Conservation (phyloP, 2,888 invertebrate genomes). For the Chaetoderma sp. region DNA sequence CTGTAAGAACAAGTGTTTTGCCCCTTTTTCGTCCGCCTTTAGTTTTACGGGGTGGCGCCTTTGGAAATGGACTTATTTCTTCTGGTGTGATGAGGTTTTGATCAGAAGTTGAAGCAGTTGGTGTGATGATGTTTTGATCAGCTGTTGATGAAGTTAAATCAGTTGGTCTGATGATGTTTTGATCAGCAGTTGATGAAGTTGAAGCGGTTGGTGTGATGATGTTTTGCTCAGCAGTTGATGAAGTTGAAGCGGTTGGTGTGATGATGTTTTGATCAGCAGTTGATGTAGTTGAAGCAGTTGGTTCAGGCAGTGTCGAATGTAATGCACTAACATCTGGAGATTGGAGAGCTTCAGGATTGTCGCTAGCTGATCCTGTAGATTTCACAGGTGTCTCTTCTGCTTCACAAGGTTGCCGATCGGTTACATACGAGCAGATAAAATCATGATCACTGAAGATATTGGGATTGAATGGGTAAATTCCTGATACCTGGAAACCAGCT, state of each 20-base stretch:
- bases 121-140: no score
- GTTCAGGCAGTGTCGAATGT: background rate
- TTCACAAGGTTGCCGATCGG: background rate
- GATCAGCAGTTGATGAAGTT: no score
- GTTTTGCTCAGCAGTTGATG: no score
- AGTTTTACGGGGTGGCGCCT: conserved; percentile 6
- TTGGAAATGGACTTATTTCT: conserved; percentile 9
- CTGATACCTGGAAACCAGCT: conserved; percentile 58
- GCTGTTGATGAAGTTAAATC: no score
- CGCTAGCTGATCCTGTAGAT: no score
- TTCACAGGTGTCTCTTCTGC: background rate
- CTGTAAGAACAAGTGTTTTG: conserved; percentile 2
- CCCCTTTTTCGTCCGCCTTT: conserved; percentile 7
- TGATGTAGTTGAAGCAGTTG: no score
- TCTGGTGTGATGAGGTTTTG: conserved; percentile 2
- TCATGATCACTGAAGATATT: background rate
- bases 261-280: no score
- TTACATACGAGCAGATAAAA: conserved; percentile 13
- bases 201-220: no score
- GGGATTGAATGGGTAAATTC: conserved; percentile 58
- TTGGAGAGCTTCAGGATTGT: background rate
- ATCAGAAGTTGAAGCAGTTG: no score
- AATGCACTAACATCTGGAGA: background rate
- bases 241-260: no score
- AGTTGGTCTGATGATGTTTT: no score